These are phyloP conservation scores for Drosophila sp. DNA, from an alignment of 1,140 invertebrate species.

Conservation along the genomic window DNA sequence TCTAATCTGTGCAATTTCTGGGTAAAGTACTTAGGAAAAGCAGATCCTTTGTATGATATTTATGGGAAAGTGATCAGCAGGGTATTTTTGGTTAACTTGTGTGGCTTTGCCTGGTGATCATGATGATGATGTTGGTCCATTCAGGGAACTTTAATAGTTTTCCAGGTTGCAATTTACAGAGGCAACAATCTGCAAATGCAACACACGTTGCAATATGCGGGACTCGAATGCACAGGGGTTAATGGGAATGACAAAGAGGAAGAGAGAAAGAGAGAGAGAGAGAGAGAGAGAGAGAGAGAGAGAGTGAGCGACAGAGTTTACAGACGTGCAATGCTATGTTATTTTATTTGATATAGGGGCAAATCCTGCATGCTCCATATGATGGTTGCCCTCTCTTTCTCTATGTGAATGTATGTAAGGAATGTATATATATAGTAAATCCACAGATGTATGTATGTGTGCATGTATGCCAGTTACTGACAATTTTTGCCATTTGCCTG, in stretches of 20 bases:
- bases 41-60: background rate
- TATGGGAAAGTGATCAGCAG: background rate
- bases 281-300: background rate
- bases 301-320: background rate
- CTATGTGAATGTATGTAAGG: background rate
- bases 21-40: background rate
- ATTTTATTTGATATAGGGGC: constrained; percentile 32
- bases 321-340: background rate
- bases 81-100: background rate
- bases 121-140: constrained; percentile 35
- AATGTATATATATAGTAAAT: background rate
- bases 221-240: constrained; percentile 26
- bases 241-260: background rate
- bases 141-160: constrained; percentile 14
- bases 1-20: background rate
- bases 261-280: background rate
- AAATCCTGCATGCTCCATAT: constrained; percentile 31
- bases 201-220: constrained; percentile 33
- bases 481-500: constrained; percentile 48
- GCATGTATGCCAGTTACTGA: constrained; percentile 34
- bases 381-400: constrained; percentile 1
- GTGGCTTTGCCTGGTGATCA: background rate
- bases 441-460: constrained; percentile 1
- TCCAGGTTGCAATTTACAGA: constrained; percentile 30
- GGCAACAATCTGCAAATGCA: background rate